phyloP scores from a whole-genome alignment of 1,140 invertebrate species.

The Ectropis grisescens region DNA sequence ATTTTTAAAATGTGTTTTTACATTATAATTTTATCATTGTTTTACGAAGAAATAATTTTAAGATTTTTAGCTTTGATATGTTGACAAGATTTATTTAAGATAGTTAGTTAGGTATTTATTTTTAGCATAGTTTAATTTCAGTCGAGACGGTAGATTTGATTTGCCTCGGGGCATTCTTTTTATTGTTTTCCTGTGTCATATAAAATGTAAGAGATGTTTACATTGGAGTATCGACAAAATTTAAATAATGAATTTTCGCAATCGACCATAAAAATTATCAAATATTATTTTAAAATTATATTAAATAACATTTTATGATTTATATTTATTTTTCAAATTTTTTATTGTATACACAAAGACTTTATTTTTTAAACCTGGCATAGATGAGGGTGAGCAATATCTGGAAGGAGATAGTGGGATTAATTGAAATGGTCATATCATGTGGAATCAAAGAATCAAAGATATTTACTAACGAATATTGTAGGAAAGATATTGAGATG shows the following conservation, averaged over 20 bases:
- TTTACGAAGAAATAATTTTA: conserved; percentile 60
- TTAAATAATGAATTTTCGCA: too few species aligned
- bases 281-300: conserved; percentile 8
- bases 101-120: conserved; percentile 71
- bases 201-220: conserved; percentile 22
- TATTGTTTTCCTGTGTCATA: conserved; percentile 47
- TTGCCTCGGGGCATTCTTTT: conserved; percentile 27
- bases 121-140: conserved; percentile 65
- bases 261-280: too few species aligned
- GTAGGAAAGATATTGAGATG: conserved; percentile 46
- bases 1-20: conserved; percentile 69
- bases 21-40: conserved; percentile 71
- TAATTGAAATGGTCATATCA: conserved; percentile 61
- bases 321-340: conserved; percentile 6
- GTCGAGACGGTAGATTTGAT: conserved; percentile 42
- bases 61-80: conserved; percentile 65
- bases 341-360: conserved; percentile 6
- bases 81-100: conserved; percentile 67
- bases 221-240: too few species aligned
- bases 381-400: conserved; percentile 48
- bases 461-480: conserved; percentile 40
- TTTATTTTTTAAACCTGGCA: conserved; percentile 19
- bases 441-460: conserved; percentile 50
- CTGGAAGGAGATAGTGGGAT: conserved; percentile 39
- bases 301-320: too few species aligned